Conservation (phyloP, 2,113 vertebrate genomes). For the Melanerpes formicivorus region DNA sequence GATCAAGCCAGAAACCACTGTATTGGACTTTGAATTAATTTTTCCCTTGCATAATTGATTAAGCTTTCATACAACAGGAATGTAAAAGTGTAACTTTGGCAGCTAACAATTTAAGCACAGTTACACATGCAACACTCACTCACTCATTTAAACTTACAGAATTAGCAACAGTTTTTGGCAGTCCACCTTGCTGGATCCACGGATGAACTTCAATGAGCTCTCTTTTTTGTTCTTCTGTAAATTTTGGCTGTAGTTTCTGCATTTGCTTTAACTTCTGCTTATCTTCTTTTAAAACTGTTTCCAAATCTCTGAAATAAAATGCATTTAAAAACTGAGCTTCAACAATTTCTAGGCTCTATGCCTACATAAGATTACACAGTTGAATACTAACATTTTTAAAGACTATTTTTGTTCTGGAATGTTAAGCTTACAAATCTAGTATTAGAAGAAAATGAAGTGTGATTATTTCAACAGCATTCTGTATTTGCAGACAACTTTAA, state of each 20-base stretch:
- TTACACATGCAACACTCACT: not conserved
- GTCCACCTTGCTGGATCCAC: conserved; percentile 86
- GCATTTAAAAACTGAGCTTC: not conserved
- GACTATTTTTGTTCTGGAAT: not conserved
- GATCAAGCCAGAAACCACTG: not conserved
- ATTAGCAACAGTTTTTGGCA: conserved; percentile 84
- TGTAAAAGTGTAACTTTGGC: not conserved
- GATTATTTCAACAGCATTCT: conserved; percentile 4
- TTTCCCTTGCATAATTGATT: not conserved
- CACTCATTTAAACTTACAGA: conserved; percentile 72
- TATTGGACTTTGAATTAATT: not conserved
- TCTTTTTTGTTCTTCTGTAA: conserved; percentile 85
- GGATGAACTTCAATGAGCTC: conserved; percentile 90
- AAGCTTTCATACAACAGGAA: not conserved
- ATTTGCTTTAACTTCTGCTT: conserved; percentile 85
- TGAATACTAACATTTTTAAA: not conserved
- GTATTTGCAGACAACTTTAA: not conserved
- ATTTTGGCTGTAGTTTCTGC: conserved; percentile 89
- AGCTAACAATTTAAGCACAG: not conserved
- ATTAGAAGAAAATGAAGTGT: not conserved
- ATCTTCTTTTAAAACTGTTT: conserved; percentile 87
- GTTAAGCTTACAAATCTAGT: not conserved
- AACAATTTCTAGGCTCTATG: not conserved
- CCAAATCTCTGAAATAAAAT: conserved; percentile 76
- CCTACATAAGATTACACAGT: not conserved